Base-by-base conservation (phyloP, 2,797 vertebrate species). In the Dryobates pubescens region DNA sequence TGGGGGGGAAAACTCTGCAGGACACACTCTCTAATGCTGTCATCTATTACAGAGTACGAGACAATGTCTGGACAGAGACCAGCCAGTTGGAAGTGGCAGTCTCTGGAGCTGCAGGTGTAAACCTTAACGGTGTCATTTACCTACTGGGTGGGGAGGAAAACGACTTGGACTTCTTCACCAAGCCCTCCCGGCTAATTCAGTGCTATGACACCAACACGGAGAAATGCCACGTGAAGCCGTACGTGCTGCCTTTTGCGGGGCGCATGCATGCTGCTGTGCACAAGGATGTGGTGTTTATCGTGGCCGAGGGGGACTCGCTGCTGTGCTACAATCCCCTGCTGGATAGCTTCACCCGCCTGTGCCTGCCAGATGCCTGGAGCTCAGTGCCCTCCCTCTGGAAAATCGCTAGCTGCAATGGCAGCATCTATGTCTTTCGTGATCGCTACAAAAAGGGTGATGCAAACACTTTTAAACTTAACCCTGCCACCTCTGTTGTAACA, bases 151-250 rank as follows among this genome's bases (percentile, higher is more conserved):
- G 99, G 17, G 99, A 99, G 92, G 99, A 99, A 97, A 99, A 99
- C 1, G 99, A 99, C 96, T 98, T 99, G 97, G 99, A 99, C 98
- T 99, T 99, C 96, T 99, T 99, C 63, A 99, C 99, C 10, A 99
- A 99, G 96, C 99, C 99, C 1, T 99, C 99, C 32, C 98, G 99
- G 43, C 98, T 99, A 83, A 99, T 99, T 94, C 99, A 99, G 97
- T 99, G 99, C 95, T 99, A 99, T 2, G 99, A 99, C 91, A 99
- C 99, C 5, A 97, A 97, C 80, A 97, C 98, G 2, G 98, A 99
- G 96, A 99, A 98, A 77, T 99, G 99, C 95, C 98, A 99, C 0
- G 98, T 99, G 92, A 99, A 99, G 96, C 98, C 98, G 1, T 99
- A 99, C 10, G 97, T 99, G 94, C 97, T 99, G 95, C 99, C 99